These are phyloP conservation scores for Chloroceryle inda DNA, from an alignment of 2,797 vertebrate species.

Conservation along the genomic window DNA sequence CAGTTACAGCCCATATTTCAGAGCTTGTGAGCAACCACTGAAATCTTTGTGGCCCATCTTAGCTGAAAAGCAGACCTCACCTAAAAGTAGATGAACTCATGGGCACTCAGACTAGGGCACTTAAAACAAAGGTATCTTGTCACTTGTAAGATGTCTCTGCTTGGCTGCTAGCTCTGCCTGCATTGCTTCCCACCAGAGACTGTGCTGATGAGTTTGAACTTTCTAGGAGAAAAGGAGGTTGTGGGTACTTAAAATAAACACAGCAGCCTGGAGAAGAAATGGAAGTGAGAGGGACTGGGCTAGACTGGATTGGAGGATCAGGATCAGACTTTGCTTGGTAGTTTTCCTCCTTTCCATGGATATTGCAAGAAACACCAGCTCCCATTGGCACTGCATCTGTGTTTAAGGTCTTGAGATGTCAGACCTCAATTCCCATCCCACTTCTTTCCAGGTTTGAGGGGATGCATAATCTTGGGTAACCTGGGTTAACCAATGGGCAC, in stretches of 20 bases:
- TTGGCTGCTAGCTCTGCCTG: not conserved
- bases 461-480: not conserved
- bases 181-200: rapidly evolving
- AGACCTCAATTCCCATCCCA: not conserved
- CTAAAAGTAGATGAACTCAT: not conserved
- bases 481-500: not conserved
- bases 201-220: not conserved
- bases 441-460: not conserved
- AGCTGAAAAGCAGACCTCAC: not conserved
- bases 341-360: not conserved
- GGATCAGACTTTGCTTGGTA: not conserved
- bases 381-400: not conserved
- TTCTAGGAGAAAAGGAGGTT: not conserved
- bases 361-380: not conserved
- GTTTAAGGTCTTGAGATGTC: not conserved
- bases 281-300: not conserved
- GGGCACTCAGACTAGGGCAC: not conserved
- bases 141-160: not conserved
- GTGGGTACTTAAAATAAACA: not conserved
- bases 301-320: not conserved
- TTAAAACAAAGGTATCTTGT: not conserved
- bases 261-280: not conserved
- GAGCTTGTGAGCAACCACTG: not conserved
- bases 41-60: not conserved
- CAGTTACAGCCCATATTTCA: not conserved